phyloP scores from a whole-genome alignment of 2,888 invertebrate genomes.

The Synergus laeviventris region DNA sequence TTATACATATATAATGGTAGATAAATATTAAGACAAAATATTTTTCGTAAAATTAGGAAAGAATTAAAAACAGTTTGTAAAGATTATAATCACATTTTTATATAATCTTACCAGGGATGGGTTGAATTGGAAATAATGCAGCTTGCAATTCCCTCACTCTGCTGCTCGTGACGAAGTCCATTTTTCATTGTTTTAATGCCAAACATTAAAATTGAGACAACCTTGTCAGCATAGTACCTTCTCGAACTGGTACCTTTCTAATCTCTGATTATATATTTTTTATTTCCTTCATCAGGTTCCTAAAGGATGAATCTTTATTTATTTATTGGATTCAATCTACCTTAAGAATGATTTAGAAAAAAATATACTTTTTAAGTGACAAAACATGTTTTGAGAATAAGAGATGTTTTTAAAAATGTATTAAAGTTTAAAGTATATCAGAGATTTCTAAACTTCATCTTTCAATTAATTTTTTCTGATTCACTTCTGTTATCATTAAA shows the following conservation, averaged over 20 bases:
- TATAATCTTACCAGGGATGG: slow-evolving; percentile 67
- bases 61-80: neutral
- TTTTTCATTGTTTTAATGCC: slow-evolving; percentile 57
- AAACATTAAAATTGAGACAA: slow-evolving; percentile 54
- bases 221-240: slow-evolving; percentile 32
- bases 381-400: neutral
- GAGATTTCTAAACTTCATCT: neutral
- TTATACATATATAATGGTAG: too few relatives aligned
- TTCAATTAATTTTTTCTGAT: neutral
- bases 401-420: neutral
- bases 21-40: too few relatives aligned
- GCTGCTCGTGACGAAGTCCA: slow-evolving; percentile 64
- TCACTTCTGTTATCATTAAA: neutral
- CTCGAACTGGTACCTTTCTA: slow-evolving; percentile 29
- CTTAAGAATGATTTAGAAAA: too few relatives aligned
- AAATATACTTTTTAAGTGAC: too few relatives aligned
- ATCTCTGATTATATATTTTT: neutral
- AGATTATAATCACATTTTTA: neutral
- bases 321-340: neutral
- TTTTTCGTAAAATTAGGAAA: neutral
- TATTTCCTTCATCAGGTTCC: neutral
- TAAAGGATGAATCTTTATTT: neutral
- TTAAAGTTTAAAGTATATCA: neutral
- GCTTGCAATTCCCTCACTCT: slow-evolving; percentile 83
- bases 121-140: slow-evolving; percentile 80